A percentile compares a stretch with the other conserved stretches of the same genome.
These are phyloP conservation scores for Caracal caracal DNA, from an alignment of 2,113 vertebrate genomes.

Conservation along the genomic window DNA sequence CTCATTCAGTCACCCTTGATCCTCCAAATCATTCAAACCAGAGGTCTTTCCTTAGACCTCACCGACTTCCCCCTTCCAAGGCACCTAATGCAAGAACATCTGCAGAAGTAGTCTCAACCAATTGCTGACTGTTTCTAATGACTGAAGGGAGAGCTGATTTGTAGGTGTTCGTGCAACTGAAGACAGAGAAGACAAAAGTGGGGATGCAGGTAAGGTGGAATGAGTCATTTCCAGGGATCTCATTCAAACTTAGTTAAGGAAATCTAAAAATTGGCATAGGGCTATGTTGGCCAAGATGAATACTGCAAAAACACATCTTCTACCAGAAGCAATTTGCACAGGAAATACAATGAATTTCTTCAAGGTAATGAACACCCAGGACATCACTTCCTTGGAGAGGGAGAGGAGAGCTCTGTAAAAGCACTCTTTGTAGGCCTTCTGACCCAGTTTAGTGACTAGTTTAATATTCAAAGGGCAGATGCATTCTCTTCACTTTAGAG, in stretches of 20 bases:
- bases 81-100: background rate
- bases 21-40: background rate
- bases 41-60: background rate
- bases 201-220: background rate
- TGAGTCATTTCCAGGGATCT: background rate
- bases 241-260: background rate
- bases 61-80: background rate
- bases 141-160: background rate
- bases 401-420: background rate
- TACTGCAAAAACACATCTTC: background rate
- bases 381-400: conserved; percentile 1
- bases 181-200: background rate
- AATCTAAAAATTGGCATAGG: background rate
- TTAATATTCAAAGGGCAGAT: conserved; percentile 75
- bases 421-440: conserved; percentile 17
- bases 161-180: background rate
- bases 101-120: background rate
- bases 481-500: conserved; percentile 65
- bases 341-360: conserved; percentile 43
- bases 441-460: conserved; percentile 72
- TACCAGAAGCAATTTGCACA: background rate
- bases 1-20: background rate
- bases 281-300: background rate
- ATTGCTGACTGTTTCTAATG: background rate
- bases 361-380: conserved; percentile 40